Base-by-base conservation (phyloP, 2,113 vertebrate species). In the Prionailurus viverrinus region DNA sequence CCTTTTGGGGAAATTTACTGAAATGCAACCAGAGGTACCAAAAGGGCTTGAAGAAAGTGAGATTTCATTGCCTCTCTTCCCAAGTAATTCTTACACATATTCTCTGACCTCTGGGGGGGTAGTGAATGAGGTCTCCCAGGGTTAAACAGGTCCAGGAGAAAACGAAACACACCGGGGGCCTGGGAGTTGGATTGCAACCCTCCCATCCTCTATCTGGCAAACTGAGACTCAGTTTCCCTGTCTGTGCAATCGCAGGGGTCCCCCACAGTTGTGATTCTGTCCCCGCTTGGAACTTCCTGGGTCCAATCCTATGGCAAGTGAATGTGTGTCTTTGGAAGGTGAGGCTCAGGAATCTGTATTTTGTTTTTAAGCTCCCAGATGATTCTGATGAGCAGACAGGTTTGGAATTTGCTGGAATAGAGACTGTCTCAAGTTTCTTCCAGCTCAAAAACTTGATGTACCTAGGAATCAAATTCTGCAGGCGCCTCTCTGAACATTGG, bases 391-490 rank as follows among this genome's bases (percentile, higher is more conserved):
- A 89, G 27, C 55, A 88, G 73, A 88, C 87, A 93, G 65, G 73
- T 88, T 96, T 94, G 92, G 95, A 97, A 97, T n/a, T 91, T 33
- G n/a, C 94, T 95, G 80, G 91, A 63, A 36, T 63, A 66, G 39
- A 86, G 41, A 80, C 25, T 6, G 4, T 89, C 96, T 97, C 86
- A 27, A n/a, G 41, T 97, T 94, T 83, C 83, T 81, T 63, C n/a
- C 65, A 92, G 94, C 63, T 76, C 80, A 51, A 92, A 96, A 96
- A 81, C 1, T 33, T 2, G 41, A 94, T n/a, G 95, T 71, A 78
- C 92, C 89, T 79, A 68, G 86, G 96, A 95, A 98, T 98, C 94
- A 92, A 63, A 87, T 95, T 96, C 96, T 80, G 63, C 19, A 74
- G 94, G 71, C 73, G 0, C n/a, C 27, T 45, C 87, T 95, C 76